phyloP scores from a whole-genome alignment of 2,113 vertebrate species.

The Sturnira hondurensis region DNA sequence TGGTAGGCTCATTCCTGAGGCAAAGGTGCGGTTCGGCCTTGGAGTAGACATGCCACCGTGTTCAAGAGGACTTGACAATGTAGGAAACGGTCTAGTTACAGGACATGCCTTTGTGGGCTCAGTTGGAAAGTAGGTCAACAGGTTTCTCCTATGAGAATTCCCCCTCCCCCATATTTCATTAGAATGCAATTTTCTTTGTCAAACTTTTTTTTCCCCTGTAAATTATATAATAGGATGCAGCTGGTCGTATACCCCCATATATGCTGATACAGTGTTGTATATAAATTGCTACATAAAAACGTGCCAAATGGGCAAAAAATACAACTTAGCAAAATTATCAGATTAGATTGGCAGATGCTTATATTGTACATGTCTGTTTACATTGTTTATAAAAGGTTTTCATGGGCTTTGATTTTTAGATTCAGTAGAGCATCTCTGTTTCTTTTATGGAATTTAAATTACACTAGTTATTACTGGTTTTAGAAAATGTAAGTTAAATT shows the following conservation, averaged over 20 bases:
- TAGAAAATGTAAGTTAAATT: slow-evolving; percentile 77
- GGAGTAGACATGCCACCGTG: fast-evolving
- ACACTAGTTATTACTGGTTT: slow-evolving; percentile 76
- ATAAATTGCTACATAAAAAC: slow-evolving; percentile 59
- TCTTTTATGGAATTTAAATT: slow-evolving; percentile 78
- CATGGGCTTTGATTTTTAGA: slow-evolving; percentile 75
- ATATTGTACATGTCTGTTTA: slow-evolving; percentile 77
- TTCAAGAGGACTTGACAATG: not conserved
- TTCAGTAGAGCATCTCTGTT: slow-evolving; percentile 66
- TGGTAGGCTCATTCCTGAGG: not conserved
- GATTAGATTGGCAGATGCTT: slow-evolving; percentile 76
- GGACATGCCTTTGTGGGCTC: not conserved
- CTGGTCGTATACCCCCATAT: slow-evolving; percentile 57
- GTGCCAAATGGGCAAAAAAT: slow-evolving; percentile 72
- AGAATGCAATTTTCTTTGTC: slow-evolving; percentile 65
- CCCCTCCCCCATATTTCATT: slow-evolving; percentile 8
- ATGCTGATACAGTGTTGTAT: slow-evolving; percentile 74
- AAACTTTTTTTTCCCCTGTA: slow-evolving; percentile 33
- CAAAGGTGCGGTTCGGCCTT: not conserved
- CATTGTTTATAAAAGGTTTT: slow-evolving; percentile 76
- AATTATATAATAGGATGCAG: slow-evolving; percentile 49
- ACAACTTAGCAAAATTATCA: slow-evolving; percentile 72
- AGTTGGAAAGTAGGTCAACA: slow-evolving; percentile 28
- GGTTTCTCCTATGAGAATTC: slow-evolving; percentile 8
- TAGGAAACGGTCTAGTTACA: too few species aligned